A percentile compares a stretch with the other conserved stretches of the same genome.
phyloP scores from a whole-genome alignment of 2,888 invertebrate species.

The Dynastes tityus region DNA sequence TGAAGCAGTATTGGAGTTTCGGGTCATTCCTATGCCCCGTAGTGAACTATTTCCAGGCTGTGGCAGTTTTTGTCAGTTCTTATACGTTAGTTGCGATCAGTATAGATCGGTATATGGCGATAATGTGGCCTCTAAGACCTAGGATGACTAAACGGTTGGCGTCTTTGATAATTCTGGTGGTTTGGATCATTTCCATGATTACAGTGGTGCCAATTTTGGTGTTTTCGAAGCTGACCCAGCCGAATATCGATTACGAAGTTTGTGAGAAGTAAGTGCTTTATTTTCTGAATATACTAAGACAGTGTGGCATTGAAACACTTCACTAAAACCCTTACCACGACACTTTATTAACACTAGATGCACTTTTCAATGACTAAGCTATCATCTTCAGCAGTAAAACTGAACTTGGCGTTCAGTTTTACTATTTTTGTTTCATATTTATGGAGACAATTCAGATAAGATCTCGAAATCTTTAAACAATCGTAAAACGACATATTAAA shows the following conservation, averaged over 20 bases:
- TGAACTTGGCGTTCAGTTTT: not conserved
- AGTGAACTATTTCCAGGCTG: conserved; percentile 87
- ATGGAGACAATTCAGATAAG: too few relatives aligned
- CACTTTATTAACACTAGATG: not conserved
- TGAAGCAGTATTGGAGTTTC: conserved; percentile 92
- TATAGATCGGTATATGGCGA: conserved; percentile 91
- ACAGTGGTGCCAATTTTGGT: conserved; percentile 88
- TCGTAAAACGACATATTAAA: too few relatives aligned
- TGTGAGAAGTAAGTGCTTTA: conserved; percentile 75
- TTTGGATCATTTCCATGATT: conserved; percentile 84
- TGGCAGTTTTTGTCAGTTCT: conserved; percentile 88
- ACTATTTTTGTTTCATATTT: too few relatives aligned
- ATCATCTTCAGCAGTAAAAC: not conserved
- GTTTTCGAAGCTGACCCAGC: conserved; percentile 80
- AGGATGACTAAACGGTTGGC: conserved; percentile 84
- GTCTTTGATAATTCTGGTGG: conserved; percentile 78
- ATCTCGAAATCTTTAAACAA: too few relatives aligned
- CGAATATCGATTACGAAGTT: conserved; percentile 72
- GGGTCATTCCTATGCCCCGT: conserved; percentile 86
- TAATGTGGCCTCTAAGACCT: conserved; percentile 90
- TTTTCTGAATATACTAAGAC: not conserved
- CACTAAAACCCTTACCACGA: not conserved
- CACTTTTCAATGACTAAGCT: not conserved
- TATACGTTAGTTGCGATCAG: conserved; percentile 94
- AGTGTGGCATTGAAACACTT: too few relatives aligned